These are phyloP conservation scores for Poecilia wingei DNA, from an alignment of 2,797 vertebrate species.

Conservation along the genomic window DNA sequence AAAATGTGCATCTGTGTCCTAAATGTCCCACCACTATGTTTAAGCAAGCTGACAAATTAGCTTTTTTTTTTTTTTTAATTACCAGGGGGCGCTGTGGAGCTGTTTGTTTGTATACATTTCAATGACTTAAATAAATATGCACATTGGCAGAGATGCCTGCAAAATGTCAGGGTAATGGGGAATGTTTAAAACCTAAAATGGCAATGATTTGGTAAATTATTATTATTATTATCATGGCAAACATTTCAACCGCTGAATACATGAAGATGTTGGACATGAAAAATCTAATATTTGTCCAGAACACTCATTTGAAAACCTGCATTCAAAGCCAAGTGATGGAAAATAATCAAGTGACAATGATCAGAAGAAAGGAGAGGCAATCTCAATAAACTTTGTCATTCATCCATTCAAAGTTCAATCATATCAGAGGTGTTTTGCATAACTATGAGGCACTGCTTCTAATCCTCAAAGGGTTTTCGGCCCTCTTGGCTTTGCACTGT, in stretches of 20 bases:
- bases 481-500: constrained; percentile 95
- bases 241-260: constrained; percentile 14
- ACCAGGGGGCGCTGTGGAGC: not conserved
- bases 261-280: constrained; percentile 46
- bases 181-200: not conserved
- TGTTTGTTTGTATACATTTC: not conserved
- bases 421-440: constrained; percentile 90
- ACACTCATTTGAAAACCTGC: constrained; percentile 55
- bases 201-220: not conserved
- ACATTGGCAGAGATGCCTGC: not conserved
- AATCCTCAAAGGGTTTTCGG: constrained; percentile 93
- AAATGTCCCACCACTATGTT: not conserved
- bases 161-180: not conserved
- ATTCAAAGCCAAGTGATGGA: constrained; percentile 77
- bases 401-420: constrained; percentile 81
- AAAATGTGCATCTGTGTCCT: not conserved
- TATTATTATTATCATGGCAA: not conserved
- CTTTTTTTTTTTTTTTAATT: not conserved
- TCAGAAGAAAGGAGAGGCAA: constrained; percentile 74
- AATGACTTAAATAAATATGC: not conserved
- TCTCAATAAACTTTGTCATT: constrained; percentile 84
- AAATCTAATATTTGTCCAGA: constrained; percentile 54
- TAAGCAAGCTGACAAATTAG: not conserved
- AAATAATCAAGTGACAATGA: constrained; percentile 78
- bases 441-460: constrained; percentile 92